Conservation (phyloP, 2,888 invertebrate species). For the Cotesia congregata region DNA sequence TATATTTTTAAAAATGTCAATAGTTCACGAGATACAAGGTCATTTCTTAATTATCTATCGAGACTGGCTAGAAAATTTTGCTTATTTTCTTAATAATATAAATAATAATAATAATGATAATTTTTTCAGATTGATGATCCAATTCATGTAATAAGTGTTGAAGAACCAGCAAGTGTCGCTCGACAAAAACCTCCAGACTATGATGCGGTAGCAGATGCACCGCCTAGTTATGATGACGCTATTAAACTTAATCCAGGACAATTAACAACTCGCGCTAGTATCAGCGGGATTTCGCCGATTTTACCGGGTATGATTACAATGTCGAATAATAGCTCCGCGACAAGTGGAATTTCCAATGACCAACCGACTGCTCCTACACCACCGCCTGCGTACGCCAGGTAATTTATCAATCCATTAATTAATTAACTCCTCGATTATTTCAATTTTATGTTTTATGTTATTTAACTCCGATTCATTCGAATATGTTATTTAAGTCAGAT, state of each 20-base stretch:
- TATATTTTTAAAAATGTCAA: too few species aligned
- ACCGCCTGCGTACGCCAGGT: conserved; percentile 67
- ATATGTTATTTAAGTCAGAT: too few species aligned
- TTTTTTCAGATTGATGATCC: conserved; percentile 76
- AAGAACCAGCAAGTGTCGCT: conserved; percentile 72
- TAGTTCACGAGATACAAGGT: too few species aligned
- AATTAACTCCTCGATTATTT: not conserved
- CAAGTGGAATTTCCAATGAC: conserved; percentile 50
- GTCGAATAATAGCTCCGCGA: conserved; percentile 51
- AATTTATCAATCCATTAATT: conserved; percentile 19
- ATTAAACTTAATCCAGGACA: conserved; percentile 79
- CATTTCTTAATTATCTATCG: too few species aligned
- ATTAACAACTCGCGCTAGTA: conserved; percentile 62
- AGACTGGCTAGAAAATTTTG: too few species aligned
- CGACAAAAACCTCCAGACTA: conserved; percentile 82
- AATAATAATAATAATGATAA: not conserved
- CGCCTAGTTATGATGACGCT: conserved; percentile 81
- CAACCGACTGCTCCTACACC: conserved; percentile 60
- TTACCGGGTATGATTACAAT: conserved; percentile 48
- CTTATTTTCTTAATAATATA: too few species aligned
- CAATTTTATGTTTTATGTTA: too few species aligned
- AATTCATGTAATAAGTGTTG: conserved; percentile 78
- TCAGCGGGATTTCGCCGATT: conserved; percentile 40
- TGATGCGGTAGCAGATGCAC: conserved; percentile 78
- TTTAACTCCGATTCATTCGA: too few species aligned